These are phyloP conservation scores for Andricus grossulariae DNA, from an alignment of 1,140 invertebrate genomes.

Conservation along the genomic window DNA sequence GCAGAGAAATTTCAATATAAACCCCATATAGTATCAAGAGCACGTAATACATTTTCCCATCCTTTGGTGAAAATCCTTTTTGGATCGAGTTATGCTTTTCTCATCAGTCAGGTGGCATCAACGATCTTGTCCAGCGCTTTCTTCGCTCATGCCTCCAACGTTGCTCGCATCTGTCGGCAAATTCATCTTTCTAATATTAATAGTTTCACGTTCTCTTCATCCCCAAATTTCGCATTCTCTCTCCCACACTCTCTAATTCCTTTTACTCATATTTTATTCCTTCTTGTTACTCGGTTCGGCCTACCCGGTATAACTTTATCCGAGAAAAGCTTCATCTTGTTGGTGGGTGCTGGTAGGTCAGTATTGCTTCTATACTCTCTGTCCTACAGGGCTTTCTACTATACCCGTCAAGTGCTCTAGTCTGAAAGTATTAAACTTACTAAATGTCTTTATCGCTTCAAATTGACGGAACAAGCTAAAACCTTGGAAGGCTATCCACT, in stretches of 20 bases:
- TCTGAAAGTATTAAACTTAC: background rate
- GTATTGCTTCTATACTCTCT: background rate
- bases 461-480: background rate
- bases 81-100: background rate
- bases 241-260: background rate
- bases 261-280: constrained; percentile 10
- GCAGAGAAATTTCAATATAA: background rate
- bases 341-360: background rate
- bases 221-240: background rate
- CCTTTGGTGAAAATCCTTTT: background rate
- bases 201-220: constrained; percentile 33
- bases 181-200: constrained; percentile 51
- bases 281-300: constrained; percentile 10
- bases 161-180: constrained; percentile 33
- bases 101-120: constrained; percentile 6
- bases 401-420: background rate
- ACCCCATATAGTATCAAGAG: background rate
- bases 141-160: constrained; percentile 20
- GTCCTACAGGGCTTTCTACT: background rate
- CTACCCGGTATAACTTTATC: constrained; percentile 43
- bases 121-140: background rate
- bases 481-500: too few species aligned
- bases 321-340: background rate
- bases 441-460: constrained; percentile 13
- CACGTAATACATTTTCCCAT: background rate